These are phyloP conservation scores for Thaumatotibia leucotreta DNA, from an alignment of 1,140 invertebrate genomes.

Conservation along the genomic window DNA sequence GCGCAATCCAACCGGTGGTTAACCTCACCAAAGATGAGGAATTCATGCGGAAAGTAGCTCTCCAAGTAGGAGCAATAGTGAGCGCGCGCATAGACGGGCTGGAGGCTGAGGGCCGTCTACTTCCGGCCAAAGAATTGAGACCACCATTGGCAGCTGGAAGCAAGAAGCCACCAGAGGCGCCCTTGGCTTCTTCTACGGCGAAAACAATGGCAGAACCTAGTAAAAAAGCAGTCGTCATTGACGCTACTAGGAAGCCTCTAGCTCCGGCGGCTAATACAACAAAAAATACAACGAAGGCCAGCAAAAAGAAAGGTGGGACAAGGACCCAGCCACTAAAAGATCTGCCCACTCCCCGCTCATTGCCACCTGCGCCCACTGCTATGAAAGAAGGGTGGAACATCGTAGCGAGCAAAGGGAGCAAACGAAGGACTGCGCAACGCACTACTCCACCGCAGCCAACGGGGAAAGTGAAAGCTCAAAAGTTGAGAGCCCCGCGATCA, in stretches of 20 bases:
- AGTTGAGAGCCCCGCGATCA: slow-evolving; percentile 1
- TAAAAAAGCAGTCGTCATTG: not conserved
- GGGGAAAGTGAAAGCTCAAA: not conserved
- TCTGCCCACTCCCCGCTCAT: not conserved
- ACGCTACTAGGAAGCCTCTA: not conserved
- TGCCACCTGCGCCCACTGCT: not conserved
- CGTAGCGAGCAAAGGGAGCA: not conserved
- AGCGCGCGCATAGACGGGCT: not conserved
- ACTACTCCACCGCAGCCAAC: not conserved
- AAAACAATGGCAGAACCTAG: not conserved
- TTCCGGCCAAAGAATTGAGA: not conserved
- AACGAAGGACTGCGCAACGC: not conserved
- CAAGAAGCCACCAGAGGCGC: not conserved
- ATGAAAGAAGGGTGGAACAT: not conserved
- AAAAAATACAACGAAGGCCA: not conserved
- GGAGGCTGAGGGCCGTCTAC: not conserved
- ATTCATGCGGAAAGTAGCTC: too few relatives aligned
- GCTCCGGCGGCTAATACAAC: not conserved
- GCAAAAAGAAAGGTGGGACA: not conserved
- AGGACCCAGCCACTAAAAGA: not conserved
- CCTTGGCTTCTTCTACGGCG: not conserved
- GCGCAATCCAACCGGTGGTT: too few relatives aligned
- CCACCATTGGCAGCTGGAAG: not conserved
- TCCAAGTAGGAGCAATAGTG: not conserved
- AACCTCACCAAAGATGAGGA: too few relatives aligned